Evolutionary conservation across 2,113 vertebrate species (phyloP).

Genomic region (Hemiscyllium ocellatum): DNA sequence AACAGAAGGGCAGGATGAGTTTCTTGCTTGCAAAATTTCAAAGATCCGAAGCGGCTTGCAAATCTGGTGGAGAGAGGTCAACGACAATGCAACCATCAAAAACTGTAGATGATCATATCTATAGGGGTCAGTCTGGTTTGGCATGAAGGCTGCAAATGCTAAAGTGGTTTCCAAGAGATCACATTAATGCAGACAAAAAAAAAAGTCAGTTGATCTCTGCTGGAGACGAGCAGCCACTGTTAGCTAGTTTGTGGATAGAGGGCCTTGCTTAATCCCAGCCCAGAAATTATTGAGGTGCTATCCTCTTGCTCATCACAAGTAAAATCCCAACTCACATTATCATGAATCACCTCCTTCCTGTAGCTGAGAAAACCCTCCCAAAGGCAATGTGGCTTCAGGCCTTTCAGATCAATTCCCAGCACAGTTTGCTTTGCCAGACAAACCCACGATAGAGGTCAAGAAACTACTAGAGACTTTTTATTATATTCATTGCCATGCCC

Average conservation of each 20-base stretch:
- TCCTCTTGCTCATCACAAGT: background rate
- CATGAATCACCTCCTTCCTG: background rate
- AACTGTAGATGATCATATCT: background rate
- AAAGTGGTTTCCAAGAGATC: no score
- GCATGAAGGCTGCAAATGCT: background rate
- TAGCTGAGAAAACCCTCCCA: background rate
- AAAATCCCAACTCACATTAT: background rate
- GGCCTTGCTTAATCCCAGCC: background rate
- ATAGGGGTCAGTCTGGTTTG: background rate
- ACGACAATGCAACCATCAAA: background rate
- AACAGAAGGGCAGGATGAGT: background rate
- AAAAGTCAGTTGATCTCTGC: background rate
- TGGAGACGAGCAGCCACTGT: background rate
- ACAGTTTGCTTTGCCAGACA: no score
- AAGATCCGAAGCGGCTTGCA: background rate
- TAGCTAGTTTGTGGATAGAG: background rate
- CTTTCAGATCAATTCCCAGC: no score
- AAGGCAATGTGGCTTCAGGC: background rate
- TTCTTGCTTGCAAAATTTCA: background rate
- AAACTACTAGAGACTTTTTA: no score
- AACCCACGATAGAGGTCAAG: no score
- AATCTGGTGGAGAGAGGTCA: no score
- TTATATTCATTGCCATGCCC: no score
- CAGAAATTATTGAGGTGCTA: background rate
- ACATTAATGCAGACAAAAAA: background rate